Conservation (phyloP, 2,888 invertebrate species). For the Hemistola chrysoprasaria region DNA sequence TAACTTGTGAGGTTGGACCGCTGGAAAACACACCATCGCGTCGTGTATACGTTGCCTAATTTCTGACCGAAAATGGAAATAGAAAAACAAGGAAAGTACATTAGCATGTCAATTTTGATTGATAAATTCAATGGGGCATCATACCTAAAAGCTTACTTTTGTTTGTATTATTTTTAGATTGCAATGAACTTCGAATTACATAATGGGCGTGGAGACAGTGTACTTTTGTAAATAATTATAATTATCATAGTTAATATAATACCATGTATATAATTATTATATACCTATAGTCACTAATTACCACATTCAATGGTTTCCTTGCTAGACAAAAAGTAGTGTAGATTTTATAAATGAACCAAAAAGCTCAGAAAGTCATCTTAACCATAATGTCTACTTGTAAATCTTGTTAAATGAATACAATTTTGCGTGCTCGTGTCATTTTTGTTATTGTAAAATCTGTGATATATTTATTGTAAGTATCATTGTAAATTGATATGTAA, state of each 20-base stretch:
- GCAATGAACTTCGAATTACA: background rate
- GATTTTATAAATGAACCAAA: slow-evolving; percentile 51
- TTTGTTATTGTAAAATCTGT: slow-evolving; percentile 78
- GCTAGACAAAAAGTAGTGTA: slow-evolving; percentile 60
- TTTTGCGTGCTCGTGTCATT: slow-evolving; percentile 45
- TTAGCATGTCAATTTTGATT: slow-evolving; percentile 20
- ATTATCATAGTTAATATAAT: slow-evolving; percentile 48
- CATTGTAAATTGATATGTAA: slow-evolving; percentile 65
- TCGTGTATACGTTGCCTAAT: slow-evolving; percentile 27
- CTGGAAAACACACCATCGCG: background rate
- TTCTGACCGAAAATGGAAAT: slow-evolving; percentile 13
- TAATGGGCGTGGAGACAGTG: slow-evolving; percentile 4
- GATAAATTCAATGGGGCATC: slow-evolving; percentile 15
- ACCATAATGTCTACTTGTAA: slow-evolving; percentile 12
- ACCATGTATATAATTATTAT: slow-evolving; percentile 57
- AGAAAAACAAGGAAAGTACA: slow-evolving; percentile 21
- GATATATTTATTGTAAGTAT: slow-evolving; percentile 81
- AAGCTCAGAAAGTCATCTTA: slow-evolving; percentile 20
- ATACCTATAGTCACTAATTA: no score
- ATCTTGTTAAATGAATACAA: slow-evolving; percentile 4
- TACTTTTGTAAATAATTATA: slow-evolving; percentile 34
- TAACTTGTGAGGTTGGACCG: no score
- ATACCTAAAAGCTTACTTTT: slow-evolving; percentile 11
- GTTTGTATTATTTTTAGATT: slow-evolving; percentile 3
- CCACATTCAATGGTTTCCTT: slow-evolving; percentile 51